Conservation (phyloP, 2,113 vertebrate species). For the Tapirus terrestris region DNA sequence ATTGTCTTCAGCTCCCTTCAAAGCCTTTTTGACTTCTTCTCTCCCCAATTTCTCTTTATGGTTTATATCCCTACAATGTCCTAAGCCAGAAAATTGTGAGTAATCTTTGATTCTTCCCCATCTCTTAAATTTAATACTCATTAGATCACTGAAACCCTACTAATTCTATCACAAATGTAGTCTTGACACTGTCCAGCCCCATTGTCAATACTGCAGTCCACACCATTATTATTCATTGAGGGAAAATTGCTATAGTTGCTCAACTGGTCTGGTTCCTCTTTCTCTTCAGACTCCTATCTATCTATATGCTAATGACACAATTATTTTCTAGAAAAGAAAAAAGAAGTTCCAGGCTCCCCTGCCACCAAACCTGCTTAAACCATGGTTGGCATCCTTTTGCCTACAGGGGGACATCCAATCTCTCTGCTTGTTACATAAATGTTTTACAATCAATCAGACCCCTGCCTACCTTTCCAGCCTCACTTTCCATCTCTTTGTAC, state of each 20-base stretch:
- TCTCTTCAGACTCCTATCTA: not conserved
- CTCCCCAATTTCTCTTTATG: not conserved
- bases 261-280: not conserved
- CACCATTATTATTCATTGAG: not conserved
- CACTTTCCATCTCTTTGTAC: not conserved
- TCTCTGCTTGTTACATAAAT: not conserved
- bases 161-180: not conserved
- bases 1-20: not conserved
- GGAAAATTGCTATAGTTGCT: not conserved
- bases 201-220: not conserved
- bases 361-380: not conserved
- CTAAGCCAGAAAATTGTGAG: not conserved
- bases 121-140: not conserved
- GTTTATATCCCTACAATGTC: not conserved
- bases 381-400: not conserved
- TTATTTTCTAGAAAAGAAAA: not conserved
- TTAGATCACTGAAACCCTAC: not conserved
- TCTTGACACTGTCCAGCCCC: not conserved
- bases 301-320: not conserved
- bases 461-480: not conserved
- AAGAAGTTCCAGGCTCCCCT: not conserved
- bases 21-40: not conserved
- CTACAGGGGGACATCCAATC: not conserved
- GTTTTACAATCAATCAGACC: not conserved
- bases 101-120: not conserved